Conservation (phyloP, 2,888 invertebrate genomes). For the Bhutanitis thaidina region DNA sequence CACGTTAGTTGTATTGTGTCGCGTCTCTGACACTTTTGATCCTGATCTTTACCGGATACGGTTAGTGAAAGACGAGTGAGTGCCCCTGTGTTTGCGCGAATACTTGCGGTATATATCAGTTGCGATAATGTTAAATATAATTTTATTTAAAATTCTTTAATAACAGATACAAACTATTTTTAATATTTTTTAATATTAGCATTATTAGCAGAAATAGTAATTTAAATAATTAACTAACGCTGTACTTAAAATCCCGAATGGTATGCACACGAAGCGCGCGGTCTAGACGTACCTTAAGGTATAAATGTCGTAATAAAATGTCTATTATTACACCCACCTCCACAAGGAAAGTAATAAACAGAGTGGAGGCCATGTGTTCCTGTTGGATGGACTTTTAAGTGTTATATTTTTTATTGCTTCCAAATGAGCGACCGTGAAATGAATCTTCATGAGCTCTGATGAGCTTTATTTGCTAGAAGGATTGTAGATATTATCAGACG, state of each 20-base stretch:
- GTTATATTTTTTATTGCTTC: constrained; percentile 14
- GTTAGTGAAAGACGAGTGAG: too few relatives aligned
- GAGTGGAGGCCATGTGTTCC: constrained; percentile 27
- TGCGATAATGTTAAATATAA: too few relatives aligned
- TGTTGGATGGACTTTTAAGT: constrained; percentile 13
- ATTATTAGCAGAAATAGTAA: too few relatives aligned
- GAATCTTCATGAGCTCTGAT: not conserved
- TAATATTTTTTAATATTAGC: too few relatives aligned
- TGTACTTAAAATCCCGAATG: not conserved
- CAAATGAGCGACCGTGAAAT: constrained; percentile 21
- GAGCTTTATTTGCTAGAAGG: not conserved
- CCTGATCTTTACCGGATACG: too few relatives aligned
- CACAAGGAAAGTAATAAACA: constrained; percentile 26
- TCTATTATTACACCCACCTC: constrained; percentile 17
- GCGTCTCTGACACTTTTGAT: too few relatives aligned
- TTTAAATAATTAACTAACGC: too few relatives aligned
- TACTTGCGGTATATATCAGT: too few relatives aligned
- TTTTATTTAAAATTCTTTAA: too few relatives aligned
- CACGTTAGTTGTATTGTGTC: too few relatives aligned
- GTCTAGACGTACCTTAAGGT: not conserved
- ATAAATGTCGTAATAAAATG: constrained; percentile 11
- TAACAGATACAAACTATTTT: too few relatives aligned
- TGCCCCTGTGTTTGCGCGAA: too few relatives aligned
- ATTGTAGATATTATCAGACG: not conserved
- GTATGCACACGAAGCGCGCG: not conserved